Evolutionary conservation across 2,888 invertebrate genomes (phyloP), one percentile per base, ranked within the genome.

Genomic region (Xanthia togata): DNA sequence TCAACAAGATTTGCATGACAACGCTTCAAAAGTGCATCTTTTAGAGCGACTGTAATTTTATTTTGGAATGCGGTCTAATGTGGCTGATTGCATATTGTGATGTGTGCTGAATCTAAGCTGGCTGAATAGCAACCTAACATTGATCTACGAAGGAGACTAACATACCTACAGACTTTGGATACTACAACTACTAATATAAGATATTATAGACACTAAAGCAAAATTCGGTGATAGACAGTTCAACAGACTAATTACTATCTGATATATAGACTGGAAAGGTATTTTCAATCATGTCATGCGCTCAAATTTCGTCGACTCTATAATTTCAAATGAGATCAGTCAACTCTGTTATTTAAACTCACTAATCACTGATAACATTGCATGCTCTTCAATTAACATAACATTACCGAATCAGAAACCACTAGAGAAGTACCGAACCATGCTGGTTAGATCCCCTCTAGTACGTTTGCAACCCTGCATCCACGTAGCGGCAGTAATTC

Each of bases 1-100:
- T 88, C 86, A 85, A 87, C 82, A 90, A 90, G 88, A 92, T 77
- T 93, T 92, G 23, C 50, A 92, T 90, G 86, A 64, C 86, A 73
- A 53, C 70, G 76, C 76, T 78, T 85, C 77, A 62, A 26, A 73
- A 86, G 73, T 88, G 77, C 79, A 73, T 73, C 78, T 83, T 87
- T 89, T 88, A 86, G 76, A 41, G 31, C n/a, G n/a, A 35, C 50
- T 60, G 23, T 14, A 26, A 26, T 47, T 47, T 47, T 23, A 31
- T 31, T 31, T 31, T 59, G 31, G 23, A 44, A 20, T 76, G 64
- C 14, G n/a, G 55, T 38, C 17, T 38, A 38, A 17, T 53, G 17
- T 38, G 12, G 44, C 9, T 75, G 44, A 47, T 57, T 73, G 62
- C 78, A 79, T 73, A 82, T 87, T 84, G 74, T 53, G 17, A 41